phyloP scores from a whole-genome alignment of 1,140 invertebrate species.

The Trissolcus basalis region DNA sequence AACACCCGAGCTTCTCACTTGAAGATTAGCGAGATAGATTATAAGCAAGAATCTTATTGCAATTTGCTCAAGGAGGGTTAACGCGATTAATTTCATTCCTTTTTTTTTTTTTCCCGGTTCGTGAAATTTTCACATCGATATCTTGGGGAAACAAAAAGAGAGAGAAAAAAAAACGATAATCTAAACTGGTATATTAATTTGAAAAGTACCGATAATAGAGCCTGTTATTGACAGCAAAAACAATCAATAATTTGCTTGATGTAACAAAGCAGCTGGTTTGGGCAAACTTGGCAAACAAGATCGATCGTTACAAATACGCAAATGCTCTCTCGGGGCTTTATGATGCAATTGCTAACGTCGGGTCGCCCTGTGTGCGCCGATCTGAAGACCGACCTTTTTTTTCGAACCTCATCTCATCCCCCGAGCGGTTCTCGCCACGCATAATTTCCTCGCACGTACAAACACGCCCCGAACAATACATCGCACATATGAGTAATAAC shows the following conservation, averaged over 20 bases:
- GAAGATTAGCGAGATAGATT: background rate
- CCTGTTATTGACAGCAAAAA: conserved; percentile 25
- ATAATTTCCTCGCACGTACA: conserved; percentile 53
- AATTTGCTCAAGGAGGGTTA: background rate
- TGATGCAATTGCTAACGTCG: conserved; percentile 66
- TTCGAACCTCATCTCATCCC: conserved; percentile 22
- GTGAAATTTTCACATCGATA: no score
- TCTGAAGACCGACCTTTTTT: conserved; percentile 36
- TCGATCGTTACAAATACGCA: conserved; percentile 63
- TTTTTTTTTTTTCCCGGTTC: background rate
- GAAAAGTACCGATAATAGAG: conserved; percentile 17
- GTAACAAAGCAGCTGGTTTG: conserved; percentile 31
- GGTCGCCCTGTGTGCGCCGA: conserved; percentile 31
- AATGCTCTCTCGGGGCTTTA: conserved; percentile 68
- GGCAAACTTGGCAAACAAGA: conserved; percentile 53
- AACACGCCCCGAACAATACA: conserved; percentile 22
- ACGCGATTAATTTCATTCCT: background rate
- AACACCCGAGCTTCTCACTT: background rate
- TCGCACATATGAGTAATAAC: conserved; percentile 47
- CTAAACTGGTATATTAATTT: background rate
- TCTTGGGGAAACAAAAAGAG: no score
- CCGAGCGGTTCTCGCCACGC: conserved; percentile 34
- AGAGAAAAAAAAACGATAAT: background rate
- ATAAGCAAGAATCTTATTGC: conserved; percentile 1
- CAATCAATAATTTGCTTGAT: conserved; percentile 39